phyloP scores from a whole-genome alignment of 2,113 vertebrate species.

The rabbit (Oryctolagus cuniculus) region mOryCun1.1 NC_091432.1:199299501-199300000 shows the following conservation, averaged over 20 bases:
- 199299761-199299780: slow-evolving; percentile 17
- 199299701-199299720: too few species aligned
- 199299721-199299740: slow-evolving; percentile 2
- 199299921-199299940: neutral
- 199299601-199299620: too few species aligned
- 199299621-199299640: too few species aligned
- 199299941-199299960: neutral
- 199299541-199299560: too few species aligned
- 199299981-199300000: neutral
- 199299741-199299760: slow-evolving; percentile 17
- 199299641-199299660: too few species aligned
- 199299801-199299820: slow-evolving; percentile 36
- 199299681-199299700: too few species aligned
- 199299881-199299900: neutral
- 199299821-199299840: slow-evolving; percentile 39
- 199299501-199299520: too few species aligned
- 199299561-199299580: too few species aligned
- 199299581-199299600: too few species aligned
- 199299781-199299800: neutral
- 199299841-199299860: slow-evolving; percentile 38
- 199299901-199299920: neutral
- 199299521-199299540: too few species aligned
- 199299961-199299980: neutral
- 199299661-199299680: too few species aligned
- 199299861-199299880: neutral